A percentile compares a stretch with the other conserved stretches of the same genome.
phyloP scores from a whole-genome alignment of 1,140 invertebrate species.

The Aphelenchoides besseyi region DNA sequence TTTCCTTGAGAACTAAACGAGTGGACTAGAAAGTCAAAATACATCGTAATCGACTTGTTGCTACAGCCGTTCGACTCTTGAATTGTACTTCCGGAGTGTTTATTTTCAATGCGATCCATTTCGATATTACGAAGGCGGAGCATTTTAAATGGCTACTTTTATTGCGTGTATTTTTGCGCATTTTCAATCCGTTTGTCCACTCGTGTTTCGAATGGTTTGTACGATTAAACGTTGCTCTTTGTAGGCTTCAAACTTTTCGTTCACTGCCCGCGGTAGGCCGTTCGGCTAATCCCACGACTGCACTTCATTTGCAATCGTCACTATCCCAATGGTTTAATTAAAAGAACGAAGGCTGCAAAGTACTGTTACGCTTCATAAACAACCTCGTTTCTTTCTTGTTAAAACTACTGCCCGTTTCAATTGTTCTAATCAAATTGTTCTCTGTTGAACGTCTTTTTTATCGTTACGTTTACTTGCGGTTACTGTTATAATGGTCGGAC shows the following conservation, averaged over 20 bases:
- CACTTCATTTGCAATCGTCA: neutral
- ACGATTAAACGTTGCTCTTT: neutral
- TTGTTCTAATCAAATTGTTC: neutral
- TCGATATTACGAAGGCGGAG: conserved; percentile 1
- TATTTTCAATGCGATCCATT: neutral
- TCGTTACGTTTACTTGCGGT: neutral
- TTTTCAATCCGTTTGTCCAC: neutral
- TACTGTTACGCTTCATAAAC: neutral
- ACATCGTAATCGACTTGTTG: neutral
- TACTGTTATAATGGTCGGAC: neutral
- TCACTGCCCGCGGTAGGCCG: neutral
- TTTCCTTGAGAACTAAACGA: neutral
- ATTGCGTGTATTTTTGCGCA: too few species aligned
- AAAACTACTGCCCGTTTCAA: neutral
- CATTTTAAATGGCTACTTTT: neutral
- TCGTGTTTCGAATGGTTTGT: neutral
- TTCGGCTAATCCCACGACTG: neutral
- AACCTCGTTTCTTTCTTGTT: neutral
- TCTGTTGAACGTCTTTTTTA: neutral
- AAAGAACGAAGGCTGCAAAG: neutral
- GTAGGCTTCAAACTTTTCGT: neutral
- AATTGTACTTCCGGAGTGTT: conserved; percentile 3
- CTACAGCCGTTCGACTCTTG: neutral
- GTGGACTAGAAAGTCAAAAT: neutral
- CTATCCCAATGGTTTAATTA: neutral